Base-by-base conservation (phyloP, 2,888 invertebrate genomes). In the Trichogramma evanescens region DNA sequence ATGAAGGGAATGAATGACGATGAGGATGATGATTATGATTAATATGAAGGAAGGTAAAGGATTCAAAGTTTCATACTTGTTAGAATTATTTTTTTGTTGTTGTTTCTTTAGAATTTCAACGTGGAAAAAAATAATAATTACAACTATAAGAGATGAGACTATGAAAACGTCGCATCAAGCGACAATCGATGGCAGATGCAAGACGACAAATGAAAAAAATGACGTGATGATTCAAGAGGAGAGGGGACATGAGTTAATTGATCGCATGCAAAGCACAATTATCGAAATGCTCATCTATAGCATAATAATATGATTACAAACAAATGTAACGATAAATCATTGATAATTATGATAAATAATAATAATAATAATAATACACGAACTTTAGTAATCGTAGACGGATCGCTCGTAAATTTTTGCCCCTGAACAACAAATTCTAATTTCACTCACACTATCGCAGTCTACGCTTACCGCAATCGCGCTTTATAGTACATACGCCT, bases 171-270 rank as follows among this genome's bases (percentile, higher is more conserved):
- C 38, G 7, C 40, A 10, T 13, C 9, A n/a, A 48, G 10, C 50
- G 44, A 53, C 55, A 52, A n/a, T 45, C 44, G 50, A 63, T 63
- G 59, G 57, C 57, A 62, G 53, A 54, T 59, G 56, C 48, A 55
- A 56, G 52, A 59, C 38, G 49, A 58, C 41, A 26, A 26, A 26
- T 26, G 26, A 2, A 26, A 26, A 26, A 26, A 26, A 26, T 26
- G 26, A 26, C 26, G 26, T 26, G 51, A 59, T 50, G 54, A 61
- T 50, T 9, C 3, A 26, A 40, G 45, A 46, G 41, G 58, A 46
- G 13, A 5, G 42, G 10, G 41, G 26, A 40, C 13, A 44, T 39
- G 10, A 9, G 43, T 2, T 26, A 26, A 26, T 26, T 26, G 26
- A 26, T 26, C 26, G 26, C 26, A 26, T 26, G 26, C 26, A 26